Percentiles rank a stretch among this genome's conserved stretches.
Evolutionary conservation across 2,888 invertebrate species (phyloP).

Genomic region (Drosophila suboccidentalis): DNA sequence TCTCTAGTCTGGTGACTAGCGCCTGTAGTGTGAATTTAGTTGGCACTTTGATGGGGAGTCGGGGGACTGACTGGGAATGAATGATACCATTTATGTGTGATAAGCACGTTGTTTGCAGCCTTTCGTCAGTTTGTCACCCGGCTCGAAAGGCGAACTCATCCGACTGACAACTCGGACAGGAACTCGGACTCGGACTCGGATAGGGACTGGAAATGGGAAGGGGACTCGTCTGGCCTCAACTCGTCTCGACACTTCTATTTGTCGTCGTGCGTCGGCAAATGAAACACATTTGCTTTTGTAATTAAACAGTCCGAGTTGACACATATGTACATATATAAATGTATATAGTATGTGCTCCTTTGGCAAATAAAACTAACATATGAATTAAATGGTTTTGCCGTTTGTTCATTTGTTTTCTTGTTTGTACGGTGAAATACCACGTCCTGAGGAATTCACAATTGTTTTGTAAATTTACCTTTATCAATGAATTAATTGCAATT

Average conservation of each 20-base stretch:
- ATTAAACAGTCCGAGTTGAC: slow-evolving; percentile 50
- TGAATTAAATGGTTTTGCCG: slow-evolving; percentile 14
- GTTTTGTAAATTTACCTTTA: slow-evolving; percentile 10
- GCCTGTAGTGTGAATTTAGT: slow-evolving; percentile 41
- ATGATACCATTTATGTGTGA: slow-evolving; percentile 26
- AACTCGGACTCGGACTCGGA: neutral
- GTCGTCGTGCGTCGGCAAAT: slow-evolving; percentile 20
- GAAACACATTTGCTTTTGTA: slow-evolving; percentile 43
- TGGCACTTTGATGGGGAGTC: slow-evolving; percentile 3
- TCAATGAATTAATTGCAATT: slow-evolving; percentile 23
- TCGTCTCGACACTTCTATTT: slow-evolving; percentile 7
- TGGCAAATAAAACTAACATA: neutral
- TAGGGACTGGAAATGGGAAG: neutral
- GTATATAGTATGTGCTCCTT: neutral
- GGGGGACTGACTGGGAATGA: neutral
- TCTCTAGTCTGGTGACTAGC: slow-evolving; percentile 29
- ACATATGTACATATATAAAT: neutral
- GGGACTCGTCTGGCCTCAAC: neutral
- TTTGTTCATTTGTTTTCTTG: neutral
- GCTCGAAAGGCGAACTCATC: slow-evolving; percentile 21
- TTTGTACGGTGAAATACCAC: slow-evolving; percentile 4
- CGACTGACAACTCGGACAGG: slow-evolving; percentile 18
- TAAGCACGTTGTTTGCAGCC: slow-evolving; percentile 49
- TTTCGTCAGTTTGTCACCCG: slow-evolving; percentile 59
- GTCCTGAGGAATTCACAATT: slow-evolving; percentile 17